Conservation (phyloP, 2,888 invertebrate genomes). For the Coleophora deauratella region DNA sequence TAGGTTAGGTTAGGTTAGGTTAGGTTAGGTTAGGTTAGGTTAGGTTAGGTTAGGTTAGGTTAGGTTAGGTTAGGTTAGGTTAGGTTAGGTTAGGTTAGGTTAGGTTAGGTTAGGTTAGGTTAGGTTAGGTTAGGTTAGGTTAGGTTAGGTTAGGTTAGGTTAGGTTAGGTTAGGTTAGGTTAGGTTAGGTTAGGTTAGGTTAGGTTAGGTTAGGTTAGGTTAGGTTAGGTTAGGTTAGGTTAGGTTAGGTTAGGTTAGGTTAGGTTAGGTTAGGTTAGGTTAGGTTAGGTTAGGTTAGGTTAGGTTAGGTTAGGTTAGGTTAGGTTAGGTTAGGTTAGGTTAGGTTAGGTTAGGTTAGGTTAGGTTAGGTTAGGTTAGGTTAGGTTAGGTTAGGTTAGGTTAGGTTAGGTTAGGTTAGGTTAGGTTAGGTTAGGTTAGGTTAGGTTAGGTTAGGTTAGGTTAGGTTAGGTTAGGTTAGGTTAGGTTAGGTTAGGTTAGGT, state of each 20-base stretch:
- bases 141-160: constrained; percentile 2
- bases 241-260: constrained; percentile 2
- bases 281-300: neutral
- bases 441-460: neutral
- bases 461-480: neutral
- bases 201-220: constrained; percentile 2
- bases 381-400: neutral
- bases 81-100: constrained; percentile 2
- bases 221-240: constrained; percentile 2
- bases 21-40: constrained; percentile 2
- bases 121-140: constrained; percentile 2
- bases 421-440: neutral
- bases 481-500: neutral
- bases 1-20: constrained; percentile 4
- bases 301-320: neutral
- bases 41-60: constrained; percentile 2
- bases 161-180: constrained; percentile 2
- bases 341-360: neutral
- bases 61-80: constrained; percentile 2
- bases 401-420: neutral
- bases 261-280: constrained; percentile 2
- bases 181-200: constrained; percentile 2
- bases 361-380: neutral
- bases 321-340: neutral
- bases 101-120: constrained; percentile 2